Conservation (phyloP, 1,140 invertebrate species). For the Cephus cinctus region DNA sequence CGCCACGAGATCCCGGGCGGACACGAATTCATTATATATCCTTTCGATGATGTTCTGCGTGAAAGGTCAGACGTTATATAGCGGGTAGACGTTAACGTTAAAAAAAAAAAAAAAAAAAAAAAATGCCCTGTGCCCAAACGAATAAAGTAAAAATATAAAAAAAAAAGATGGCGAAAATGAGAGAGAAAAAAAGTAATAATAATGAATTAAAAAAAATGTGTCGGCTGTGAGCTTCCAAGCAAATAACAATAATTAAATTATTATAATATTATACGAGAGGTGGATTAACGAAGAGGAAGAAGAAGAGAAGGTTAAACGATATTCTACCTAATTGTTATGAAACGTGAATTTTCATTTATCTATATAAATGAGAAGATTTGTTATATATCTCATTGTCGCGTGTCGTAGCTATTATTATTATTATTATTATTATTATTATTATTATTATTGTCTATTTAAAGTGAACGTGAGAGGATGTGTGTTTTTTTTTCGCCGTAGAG, state of each 20-base stretch:
- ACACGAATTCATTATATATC: slow-evolving; percentile 20
- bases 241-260: slow-evolving; percentile 59
- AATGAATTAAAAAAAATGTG: slow-evolving; percentile 51
- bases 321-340: slow-evolving; percentile 51
- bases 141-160: slow-evolving; percentile 41
- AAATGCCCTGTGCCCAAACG: slow-evolving; percentile 40
- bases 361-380: slow-evolving; percentile 40
- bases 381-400: slow-evolving; percentile 47
- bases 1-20: too few species aligned
- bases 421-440: too few species aligned
- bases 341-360: slow-evolving; percentile 47
- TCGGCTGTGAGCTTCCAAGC: slow-evolving; percentile 58
- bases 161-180: slow-evolving; percentile 42
- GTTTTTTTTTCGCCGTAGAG: too few species aligned
- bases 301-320: slow-evolving; percentile 43
- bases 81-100: slow-evolving; percentile 14
- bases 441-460: slow-evolving; percentile 38
- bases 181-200: slow-evolving; percentile 44
- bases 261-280: slow-evolving; percentile 47
- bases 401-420: slow-evolving; percentile 48
- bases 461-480: too few species aligned
- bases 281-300: background rate
- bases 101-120: slow-evolving; percentile 25
- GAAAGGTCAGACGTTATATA: slow-evolving; percentile 24
- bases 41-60: slow-evolving; percentile 22